phyloP scores from a whole-genome alignment of 2,888 invertebrate genomes.

The Cyaniris semiargus region DNA sequence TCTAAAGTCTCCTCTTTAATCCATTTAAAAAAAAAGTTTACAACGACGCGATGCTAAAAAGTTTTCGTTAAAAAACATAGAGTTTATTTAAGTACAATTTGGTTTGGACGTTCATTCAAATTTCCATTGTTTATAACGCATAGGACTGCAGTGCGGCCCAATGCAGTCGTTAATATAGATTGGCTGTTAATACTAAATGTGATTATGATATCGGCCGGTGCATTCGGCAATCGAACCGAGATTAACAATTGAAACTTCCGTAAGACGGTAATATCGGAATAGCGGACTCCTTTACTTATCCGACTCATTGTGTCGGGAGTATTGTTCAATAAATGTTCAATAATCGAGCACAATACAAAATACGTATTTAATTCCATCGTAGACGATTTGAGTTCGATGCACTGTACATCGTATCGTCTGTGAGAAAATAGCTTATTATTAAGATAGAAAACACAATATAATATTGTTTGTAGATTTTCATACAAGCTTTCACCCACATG shows the following conservation, averaged over 20 bases:
- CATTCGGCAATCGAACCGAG: slow-evolving; percentile 72
- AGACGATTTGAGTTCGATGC: not conserved
- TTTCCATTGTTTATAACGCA: slow-evolving; percentile 59
- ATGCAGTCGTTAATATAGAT: slow-evolving; percentile 1
- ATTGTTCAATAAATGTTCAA: slow-evolving; percentile 38
- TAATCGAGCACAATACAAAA: slow-evolving; percentile 13
- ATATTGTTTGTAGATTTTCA: too few species aligned
- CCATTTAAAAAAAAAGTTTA: too few species aligned
- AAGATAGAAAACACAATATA: not conserved
- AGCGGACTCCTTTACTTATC: slow-evolving; percentile 42
- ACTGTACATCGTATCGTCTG: not conserved
- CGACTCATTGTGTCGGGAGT: slow-evolving; percentile 37
- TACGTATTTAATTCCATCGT: not conserved
- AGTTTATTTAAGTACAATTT: too few species aligned
- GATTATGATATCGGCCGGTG: slow-evolving; percentile 62
- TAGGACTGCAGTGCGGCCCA: slow-evolving; percentile 36
- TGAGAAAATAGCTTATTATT: not conserved
- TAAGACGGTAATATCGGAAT: slow-evolving; percentile 58
- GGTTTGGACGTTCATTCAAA: too few species aligned
- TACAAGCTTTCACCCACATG: too few species aligned
- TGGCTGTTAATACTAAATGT: slow-evolving; percentile 39
- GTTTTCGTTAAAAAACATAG: too few species aligned
- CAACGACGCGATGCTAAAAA: too few species aligned
- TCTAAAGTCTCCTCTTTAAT: too few species aligned
- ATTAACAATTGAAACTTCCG: slow-evolving; percentile 70